A percentile compares a stretch with the other conserved stretches of the same genome.
phyloP scores from a whole-genome alignment of 2,888 invertebrate species.

The Agrochola macilenta region DNA sequence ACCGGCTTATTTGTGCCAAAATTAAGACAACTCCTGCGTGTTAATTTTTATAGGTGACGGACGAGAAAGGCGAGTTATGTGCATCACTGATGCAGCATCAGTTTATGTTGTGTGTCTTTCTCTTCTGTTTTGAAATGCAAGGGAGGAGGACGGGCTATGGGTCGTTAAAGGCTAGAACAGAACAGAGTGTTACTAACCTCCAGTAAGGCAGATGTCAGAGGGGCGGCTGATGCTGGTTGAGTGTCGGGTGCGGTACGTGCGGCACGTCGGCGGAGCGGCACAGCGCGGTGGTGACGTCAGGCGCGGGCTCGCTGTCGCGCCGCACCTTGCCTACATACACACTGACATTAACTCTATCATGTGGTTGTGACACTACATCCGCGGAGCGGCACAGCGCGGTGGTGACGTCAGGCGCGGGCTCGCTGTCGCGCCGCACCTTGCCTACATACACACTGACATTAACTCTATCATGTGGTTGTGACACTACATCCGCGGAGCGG shows the following conservation, averaged over 20 bases:
- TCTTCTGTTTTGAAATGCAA: neutral
- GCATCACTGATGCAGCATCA: too few relatives aligned
- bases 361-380: neutral
- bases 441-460: slow-evolving; percentile 70
- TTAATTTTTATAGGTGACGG: neutral
- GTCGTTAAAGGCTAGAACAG: neutral
- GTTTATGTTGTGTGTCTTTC: too few relatives aligned
- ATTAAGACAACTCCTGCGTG: neutral
- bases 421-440: slow-evolving; percentile 82
- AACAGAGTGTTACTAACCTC: slow-evolving; percentile 70
- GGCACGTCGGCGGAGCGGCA: slow-evolving; percentile 76
- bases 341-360: slow-evolving; percentile 23
- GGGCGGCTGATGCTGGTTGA: slow-evolving; percentile 84
- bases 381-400: slow-evolving; percentile 84
- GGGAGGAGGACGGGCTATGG: neutral
- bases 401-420: slow-evolving; percentile 63
- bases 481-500: neutral
- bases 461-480: slow-evolving; percentile 12
- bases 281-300: slow-evolving; percentile 74
- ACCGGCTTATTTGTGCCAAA: neutral
- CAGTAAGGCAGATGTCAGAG: slow-evolving; percentile 92
- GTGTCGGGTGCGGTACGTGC: slow-evolving; percentile 61
- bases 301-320: slow-evolving; percentile 79
- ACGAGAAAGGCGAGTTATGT: neutral
- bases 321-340: slow-evolving; percentile 80